phyloP scores from a whole-genome alignment of 2,113 vertebrate species.

The Nothoprocta perdicaria region DNA sequence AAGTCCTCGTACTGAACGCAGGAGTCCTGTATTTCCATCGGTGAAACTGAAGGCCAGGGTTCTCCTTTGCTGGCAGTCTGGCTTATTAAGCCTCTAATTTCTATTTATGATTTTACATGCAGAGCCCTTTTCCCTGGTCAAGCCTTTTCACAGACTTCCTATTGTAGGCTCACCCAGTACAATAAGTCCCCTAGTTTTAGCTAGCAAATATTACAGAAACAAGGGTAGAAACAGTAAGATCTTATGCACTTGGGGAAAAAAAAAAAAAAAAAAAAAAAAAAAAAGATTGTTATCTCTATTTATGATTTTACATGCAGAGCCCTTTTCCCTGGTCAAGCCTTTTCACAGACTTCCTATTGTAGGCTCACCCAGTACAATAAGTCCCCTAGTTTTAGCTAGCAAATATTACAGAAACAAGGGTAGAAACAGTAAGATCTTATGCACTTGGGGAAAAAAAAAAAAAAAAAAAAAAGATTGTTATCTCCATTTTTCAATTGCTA shows the following conservation, averaged over 20 bases:
- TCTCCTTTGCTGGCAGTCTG: background rate
- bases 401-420: slow-evolving; percentile 33
- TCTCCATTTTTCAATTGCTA: slow-evolving; percentile 45
- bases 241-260: background rate
- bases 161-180: background rate
- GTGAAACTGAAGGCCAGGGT: background rate
- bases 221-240: slow-evolving; percentile 37
- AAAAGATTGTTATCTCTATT: slow-evolving; percentile 31
- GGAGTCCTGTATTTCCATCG: background rate
- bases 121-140: background rate
- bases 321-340: background rate
- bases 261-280: too few species aligned
- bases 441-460: slow-evolving; percentile 1
- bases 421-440: slow-evolving; percentile 40
- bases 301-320: slow-evolving; percentile 12
- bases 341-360: slow-evolving; percentile 1
- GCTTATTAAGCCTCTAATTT: slow-evolving; percentile 51
- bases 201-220: slow-evolving; percentile 36
- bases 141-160: slow-evolving; percentile 16
- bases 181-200: slow-evolving; percentile 29
- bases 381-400: slow-evolving; percentile 46
- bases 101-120: slow-evolving; percentile 19
- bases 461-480: slow-evolving; percentile 61
- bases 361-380: background rate
- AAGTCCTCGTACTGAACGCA: background rate